Evolutionary conservation across 2,888 invertebrate genomes (phyloP).

Genomic region (Rhabditoides inermis): DNA sequence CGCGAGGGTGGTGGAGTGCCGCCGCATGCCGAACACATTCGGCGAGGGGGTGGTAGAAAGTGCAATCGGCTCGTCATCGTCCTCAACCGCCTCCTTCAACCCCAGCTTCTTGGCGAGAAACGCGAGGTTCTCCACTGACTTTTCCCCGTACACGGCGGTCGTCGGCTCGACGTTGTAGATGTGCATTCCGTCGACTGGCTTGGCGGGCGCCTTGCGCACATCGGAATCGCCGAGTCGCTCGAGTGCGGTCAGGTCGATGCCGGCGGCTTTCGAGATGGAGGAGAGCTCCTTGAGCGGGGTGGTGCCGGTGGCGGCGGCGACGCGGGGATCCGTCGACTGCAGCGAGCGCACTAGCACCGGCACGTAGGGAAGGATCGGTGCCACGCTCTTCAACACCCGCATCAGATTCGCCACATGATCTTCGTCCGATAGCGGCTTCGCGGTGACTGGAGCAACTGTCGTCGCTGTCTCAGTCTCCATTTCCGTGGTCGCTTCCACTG

Average conservation of each 20-base stretch:
- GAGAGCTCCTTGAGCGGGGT: constrained; percentile 1
- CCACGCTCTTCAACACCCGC: constrained; percentile 29
- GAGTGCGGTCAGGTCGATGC: constrained; percentile 1
- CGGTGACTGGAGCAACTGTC: background rate
- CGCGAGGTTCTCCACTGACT: constrained; percentile 12
- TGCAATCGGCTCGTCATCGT: background rate
- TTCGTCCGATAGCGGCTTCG: constrained; percentile 1
- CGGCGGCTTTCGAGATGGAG: background rate
- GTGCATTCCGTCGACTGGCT: constrained; percentile 15
- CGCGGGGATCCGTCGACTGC: constrained; percentile 21
- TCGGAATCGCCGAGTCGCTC: too few relatives aligned
- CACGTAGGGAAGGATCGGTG: constrained; percentile 34
- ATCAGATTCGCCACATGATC: constrained; percentile 31
- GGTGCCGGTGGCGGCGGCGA: constrained; percentile 1
- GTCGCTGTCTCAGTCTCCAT: background rate
- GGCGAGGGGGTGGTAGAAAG: background rate
- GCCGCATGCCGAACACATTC: constrained; percentile 19
- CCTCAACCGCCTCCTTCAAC: constrained; percentile 5
- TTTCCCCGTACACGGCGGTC: background rate
- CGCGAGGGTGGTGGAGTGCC: background rate
- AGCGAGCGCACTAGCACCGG: constrained; percentile 29
- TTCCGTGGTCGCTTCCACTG: background rate
- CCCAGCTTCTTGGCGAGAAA: constrained; percentile 25
- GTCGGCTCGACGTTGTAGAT: constrained; percentile 20
- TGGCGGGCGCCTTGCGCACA: constrained; percentile 10